Conservation (phyloP, 1,140 invertebrate genomes). For the Zaprionus kolodkinae region DNA sequence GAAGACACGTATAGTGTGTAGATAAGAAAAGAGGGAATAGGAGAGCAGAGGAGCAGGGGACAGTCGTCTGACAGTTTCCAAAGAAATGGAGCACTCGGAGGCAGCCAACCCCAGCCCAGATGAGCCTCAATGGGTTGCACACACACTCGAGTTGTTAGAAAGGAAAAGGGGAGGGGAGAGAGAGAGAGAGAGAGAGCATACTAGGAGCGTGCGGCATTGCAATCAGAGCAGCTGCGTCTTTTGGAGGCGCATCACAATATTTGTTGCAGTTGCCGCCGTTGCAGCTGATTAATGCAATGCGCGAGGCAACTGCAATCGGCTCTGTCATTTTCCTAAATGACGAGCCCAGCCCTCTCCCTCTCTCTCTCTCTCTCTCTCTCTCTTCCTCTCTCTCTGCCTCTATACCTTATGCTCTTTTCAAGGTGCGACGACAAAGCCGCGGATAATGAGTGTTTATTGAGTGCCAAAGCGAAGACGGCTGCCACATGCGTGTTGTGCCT, state of each 20-base stretch:
- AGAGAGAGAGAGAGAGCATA: neutral
- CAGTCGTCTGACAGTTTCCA: conserved; percentile 41
- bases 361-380: neutral
- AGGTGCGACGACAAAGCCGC: conserved; percentile 64
- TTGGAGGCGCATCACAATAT: conserved; percentile 62
- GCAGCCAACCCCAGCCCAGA: conserved; percentile 4
- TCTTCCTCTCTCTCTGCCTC: neutral
- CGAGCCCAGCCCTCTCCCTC: conserved; percentile 1
- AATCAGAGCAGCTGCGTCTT: conserved; percentile 25
- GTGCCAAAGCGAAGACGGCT: conserved; percentile 50
- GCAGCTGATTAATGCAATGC: conserved; percentile 73
- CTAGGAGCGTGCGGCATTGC: neutral
- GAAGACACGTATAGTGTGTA: conserved; percentile 34
- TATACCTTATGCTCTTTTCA: conserved; percentile 33
- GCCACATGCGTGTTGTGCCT: conserved; percentile 30
- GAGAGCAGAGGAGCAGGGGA: neutral
- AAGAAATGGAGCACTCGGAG: conserved; percentile 43
- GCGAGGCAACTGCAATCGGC: conserved; percentile 42
- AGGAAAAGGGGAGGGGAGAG: neutral
- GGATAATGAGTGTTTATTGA: conserved; percentile 70
- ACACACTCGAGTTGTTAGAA: conserved; percentile 13
- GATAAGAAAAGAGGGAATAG: conserved; percentile 55
- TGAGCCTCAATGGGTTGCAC: neutral
- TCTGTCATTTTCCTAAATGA: conserved; percentile 21
- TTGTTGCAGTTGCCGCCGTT: conserved; percentile 65